Conservation (phyloP, 1,140 invertebrate genomes). For the Drosophila serrata region DNA sequence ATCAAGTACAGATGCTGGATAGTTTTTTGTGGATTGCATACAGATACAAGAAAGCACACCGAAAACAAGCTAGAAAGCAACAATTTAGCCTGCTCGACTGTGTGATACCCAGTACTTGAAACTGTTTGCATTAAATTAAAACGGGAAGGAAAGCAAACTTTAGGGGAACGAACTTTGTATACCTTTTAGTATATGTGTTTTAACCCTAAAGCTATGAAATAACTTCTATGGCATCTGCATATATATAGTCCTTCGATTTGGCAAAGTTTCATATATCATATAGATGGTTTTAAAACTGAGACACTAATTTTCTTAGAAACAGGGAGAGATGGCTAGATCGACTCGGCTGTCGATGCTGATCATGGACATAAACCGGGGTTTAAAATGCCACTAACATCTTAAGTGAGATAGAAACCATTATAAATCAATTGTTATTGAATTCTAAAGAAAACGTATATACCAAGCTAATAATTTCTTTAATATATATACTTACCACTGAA, state of each 20-base stretch:
- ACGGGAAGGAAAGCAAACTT: background rate
- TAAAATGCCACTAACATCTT: too few relatives aligned
- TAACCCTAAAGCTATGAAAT: background rate
- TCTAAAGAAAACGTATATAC: too few relatives aligned
- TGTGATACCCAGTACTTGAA: background rate
- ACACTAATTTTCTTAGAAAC: background rate
- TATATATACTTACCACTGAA: too few relatives aligned
- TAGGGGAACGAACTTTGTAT: background rate
- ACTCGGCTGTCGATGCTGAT: too few relatives aligned
- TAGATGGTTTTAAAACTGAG: background rate
- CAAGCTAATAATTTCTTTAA: too few relatives aligned
- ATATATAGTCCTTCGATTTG: too few relatives aligned
- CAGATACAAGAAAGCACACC: background rate
- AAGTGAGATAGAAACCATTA: too few relatives aligned
- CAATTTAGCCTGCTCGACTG: background rate
- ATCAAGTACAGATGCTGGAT: slow-evolving; percentile 40
- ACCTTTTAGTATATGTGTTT: too few relatives aligned
- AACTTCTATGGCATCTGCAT: background rate
- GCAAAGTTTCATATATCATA: background rate
- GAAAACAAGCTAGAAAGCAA: slow-evolving; percentile 1
- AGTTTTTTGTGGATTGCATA: background rate
- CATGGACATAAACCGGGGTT: too few relatives aligned
- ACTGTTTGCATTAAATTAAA: background rate
- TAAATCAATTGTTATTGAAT: too few relatives aligned
- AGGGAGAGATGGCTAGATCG: too few relatives aligned